These are phyloP conservation scores for Cochlearius cochlearius DNA, from an alignment of 2,113 vertebrate genomes.

Conservation along the genomic window DNA sequence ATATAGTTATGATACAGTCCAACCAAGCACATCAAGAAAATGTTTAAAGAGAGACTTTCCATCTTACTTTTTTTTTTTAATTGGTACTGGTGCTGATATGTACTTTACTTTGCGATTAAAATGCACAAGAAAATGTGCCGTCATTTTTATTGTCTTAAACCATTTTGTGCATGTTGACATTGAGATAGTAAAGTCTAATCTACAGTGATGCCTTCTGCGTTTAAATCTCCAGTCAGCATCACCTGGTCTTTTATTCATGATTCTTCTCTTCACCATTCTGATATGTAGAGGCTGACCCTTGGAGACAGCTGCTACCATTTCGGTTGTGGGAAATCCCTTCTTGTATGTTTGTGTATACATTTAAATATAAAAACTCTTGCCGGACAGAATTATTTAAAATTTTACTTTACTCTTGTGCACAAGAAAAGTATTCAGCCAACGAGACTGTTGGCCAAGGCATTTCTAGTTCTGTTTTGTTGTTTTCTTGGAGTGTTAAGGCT, in stretches of 20 bases:
- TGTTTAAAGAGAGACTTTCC: background rate
- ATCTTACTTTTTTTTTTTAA: background rate
- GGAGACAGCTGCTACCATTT: background rate
- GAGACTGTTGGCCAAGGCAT: background rate
- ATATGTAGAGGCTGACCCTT: background rate
- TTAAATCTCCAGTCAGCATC: background rate
- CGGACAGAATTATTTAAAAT: background rate
- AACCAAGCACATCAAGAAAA: background rate
- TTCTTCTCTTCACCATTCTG: background rate
- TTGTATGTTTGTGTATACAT: background rate
- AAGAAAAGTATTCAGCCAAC: background rate
- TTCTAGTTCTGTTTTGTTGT: background rate
- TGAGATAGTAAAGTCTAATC: background rate
- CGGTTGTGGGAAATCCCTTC: background rate
- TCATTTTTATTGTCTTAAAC: background rate
- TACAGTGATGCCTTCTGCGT: background rate
- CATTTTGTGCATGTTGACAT: background rate
- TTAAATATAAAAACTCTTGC: background rate
- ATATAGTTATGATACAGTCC: background rate
- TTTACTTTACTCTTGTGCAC: constrained; percentile 51
- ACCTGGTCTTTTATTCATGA: background rate
- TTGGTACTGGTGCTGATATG: background rate
- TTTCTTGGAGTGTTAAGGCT: constrained; percentile 21
- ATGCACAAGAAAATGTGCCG: background rate
- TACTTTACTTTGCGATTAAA: background rate